Evolutionary conservation across 2,888 invertebrate species (phyloP), one percentile per base, ranked within the genome.

Genomic region (Adela reaumurella): DNA sequence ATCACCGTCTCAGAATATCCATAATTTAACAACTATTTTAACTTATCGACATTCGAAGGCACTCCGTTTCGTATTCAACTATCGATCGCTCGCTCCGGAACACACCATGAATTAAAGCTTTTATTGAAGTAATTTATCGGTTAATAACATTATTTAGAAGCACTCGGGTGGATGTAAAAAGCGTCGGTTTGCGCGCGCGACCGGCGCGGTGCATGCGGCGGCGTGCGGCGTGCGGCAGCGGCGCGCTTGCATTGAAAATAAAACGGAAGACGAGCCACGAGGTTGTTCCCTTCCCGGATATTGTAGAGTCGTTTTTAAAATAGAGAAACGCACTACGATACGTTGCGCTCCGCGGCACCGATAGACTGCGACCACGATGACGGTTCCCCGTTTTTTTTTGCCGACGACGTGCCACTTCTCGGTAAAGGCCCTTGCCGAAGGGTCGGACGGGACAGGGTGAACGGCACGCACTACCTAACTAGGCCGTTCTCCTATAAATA

Each of bases 271-370:
- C 29, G 29, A 63, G 67, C 35, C 35, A 66, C 68, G 69, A 68
- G 69, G 68, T 66, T 65, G 68, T 65, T 69, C 77, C 76, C 77
- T 78, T 76, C 69, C 76, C 76, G 74, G 76, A 76, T 78, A 77
- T 72, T 72, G 71, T 63, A 63, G 63, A 68, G 64, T 71, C 68
- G 69, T 71, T 74, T 76, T 74, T 74, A 70, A 73, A 77, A 74
- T 76, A 77, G 72, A 74, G 76, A 73, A 74, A 67, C 70, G 68
- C 74, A 73, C 74, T 73, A 73, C 74, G 74, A 71, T 73, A 74
- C 76, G 74, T n/a, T n/a, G n/a, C 72, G 74, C 73, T 67, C 67
- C 68, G 70, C 61, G 74, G 66, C 74, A 73, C 70, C 74, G 67
- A 64, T 64, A 8, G 35, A 35, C 35, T 8, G 35, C 35, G 35